phyloP scores from a whole-genome alignment of 2,888 invertebrate genomes.

The Tridacna gigas region DNA sequence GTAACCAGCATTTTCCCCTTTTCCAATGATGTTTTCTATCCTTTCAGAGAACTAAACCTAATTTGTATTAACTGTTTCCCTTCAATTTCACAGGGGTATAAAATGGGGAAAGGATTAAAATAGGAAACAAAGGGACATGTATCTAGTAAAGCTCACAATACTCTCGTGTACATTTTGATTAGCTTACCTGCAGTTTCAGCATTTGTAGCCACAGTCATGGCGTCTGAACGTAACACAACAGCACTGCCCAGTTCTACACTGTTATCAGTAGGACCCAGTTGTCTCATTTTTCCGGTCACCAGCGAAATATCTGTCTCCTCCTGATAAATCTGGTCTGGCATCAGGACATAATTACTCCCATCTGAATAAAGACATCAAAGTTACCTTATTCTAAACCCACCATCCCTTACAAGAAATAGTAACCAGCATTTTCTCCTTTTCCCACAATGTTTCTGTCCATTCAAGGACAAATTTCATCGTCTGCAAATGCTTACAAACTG shows the following conservation, averaged over 20 bases:
- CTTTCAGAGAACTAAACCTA: no score
- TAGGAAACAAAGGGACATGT: no score
- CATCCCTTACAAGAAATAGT: not conserved
- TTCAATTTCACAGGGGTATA: no score
- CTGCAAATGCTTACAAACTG: no score
- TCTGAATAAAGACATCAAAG: constrained; percentile 33
- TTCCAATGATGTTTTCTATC: no score
- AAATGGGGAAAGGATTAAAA: no score
- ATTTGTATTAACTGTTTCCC: no score
- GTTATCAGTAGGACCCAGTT: constrained; percentile 75
- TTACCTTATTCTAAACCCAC: not conserved
- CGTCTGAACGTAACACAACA: constrained; percentile 68
- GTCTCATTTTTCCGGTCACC: constrained; percentile 88
- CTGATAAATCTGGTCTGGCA: constrained; percentile 49
- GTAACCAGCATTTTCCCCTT: no score
- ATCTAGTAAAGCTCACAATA: no score
- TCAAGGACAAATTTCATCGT: not conserved
- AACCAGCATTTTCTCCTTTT: not conserved
- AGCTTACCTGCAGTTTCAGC: constrained; percentile 72
- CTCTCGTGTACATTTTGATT: not conserved
- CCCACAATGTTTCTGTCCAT: not conserved
- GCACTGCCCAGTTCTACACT: constrained; percentile 57
- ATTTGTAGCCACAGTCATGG: constrained; percentile 68
- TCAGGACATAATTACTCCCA: constrained; percentile 50
- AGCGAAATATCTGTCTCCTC: constrained; percentile 80